Conservation (phyloP, 2,113 vertebrate species). For the Dipodomys ordii region DNA sequence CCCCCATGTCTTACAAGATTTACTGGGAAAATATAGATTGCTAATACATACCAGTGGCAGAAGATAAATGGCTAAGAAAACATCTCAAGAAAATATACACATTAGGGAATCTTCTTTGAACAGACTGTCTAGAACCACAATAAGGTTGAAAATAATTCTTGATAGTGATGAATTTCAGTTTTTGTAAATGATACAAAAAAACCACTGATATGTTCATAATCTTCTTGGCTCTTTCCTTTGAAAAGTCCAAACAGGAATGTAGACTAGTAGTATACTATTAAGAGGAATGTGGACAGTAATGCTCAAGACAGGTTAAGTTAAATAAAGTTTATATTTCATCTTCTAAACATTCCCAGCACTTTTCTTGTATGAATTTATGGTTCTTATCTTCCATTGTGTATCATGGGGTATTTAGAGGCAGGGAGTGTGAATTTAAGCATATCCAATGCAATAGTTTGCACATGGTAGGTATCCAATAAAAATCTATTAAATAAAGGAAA, state of each 20-base stretch:
- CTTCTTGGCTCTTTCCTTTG: constrained; percentile 1
- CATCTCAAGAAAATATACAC: background rate
- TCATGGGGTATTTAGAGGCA: background rate
- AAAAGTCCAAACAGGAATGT: background rate
- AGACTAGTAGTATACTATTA: background rate
- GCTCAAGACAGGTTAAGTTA: background rate
- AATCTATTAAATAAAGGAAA: background rate
- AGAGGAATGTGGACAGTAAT: background rate
- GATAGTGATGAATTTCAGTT: background rate
- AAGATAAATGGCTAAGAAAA: background rate
- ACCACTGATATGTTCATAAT: background rate
- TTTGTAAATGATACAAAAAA: background rate
- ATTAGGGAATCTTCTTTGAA: background rate
- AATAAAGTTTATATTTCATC: background rate
- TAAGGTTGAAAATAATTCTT: background rate
- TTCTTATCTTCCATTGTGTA: background rate
- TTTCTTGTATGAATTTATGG: background rate
- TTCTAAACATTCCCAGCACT: background rate
- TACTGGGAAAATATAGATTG: background rate
- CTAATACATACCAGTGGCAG: background rate
- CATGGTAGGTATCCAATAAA: background rate
- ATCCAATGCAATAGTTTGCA: background rate
- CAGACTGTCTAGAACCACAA: background rate
- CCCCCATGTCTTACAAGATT: background rate
- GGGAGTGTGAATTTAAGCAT: background rate